A percentile compares a stretch with the other conserved stretches of the same genome.
phyloP scores from a whole-genome alignment of 2,797 vertebrate species.

The Falco cherrug region DNA sequence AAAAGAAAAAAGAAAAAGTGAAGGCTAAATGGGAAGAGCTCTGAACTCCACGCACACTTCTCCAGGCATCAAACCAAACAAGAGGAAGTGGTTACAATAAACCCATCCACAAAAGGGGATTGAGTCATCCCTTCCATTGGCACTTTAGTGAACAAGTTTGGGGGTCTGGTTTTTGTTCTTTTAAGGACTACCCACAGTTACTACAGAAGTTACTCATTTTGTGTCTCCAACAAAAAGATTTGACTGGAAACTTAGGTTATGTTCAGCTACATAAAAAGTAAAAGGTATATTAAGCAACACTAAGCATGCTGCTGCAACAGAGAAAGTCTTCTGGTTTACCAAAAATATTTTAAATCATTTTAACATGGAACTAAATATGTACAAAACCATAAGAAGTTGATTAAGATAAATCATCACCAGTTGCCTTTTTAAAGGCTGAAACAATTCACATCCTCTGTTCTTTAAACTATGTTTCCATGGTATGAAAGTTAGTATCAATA shows the following conservation, averaged over 20 bases:
- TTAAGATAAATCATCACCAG: background rate
- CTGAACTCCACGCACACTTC: background rate
- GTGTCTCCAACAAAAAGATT: background rate
- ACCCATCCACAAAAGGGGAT: background rate
- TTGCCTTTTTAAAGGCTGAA: background rate
- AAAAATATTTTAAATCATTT: slow-evolving; percentile 3
- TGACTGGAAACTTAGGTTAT: background rate
- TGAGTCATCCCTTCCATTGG: background rate
- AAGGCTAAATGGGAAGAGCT: background rate
- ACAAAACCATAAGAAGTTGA: background rate
- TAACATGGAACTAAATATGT: background rate
- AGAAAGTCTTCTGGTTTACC: background rate
- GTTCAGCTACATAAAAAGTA: background rate
- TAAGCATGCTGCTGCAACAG: background rate
- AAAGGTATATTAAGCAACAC: background rate
- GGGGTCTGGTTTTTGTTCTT: background rate
- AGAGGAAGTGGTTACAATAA: slow-evolving; percentile 9
- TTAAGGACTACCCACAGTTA: background rate
- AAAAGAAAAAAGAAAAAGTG: background rate
- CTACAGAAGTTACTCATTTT: background rate
- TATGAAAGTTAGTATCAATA: background rate
- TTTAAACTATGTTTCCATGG: background rate
- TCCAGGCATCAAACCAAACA: background rate
- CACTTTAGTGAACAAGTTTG: background rate
- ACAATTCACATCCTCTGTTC: background rate